These are phyloP conservation scores for Beris chalybata DNA, from an alignment of 2,888 invertebrate genomes.

Conservation along the genomic window DNA sequence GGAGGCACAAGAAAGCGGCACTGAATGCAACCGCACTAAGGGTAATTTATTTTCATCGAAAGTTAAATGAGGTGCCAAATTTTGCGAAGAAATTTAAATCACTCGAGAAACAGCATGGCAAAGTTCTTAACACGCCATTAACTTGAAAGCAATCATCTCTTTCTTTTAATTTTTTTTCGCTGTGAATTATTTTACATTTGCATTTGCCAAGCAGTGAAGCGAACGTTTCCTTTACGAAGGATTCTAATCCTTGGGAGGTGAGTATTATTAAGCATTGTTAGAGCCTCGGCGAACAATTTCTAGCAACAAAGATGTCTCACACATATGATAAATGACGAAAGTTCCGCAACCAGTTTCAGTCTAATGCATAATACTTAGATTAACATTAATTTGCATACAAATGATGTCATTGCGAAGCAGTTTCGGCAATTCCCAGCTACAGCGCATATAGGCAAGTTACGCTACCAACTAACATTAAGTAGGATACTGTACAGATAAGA, in stretches of 20 bases:
- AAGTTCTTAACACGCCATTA: constrained; percentile 13
- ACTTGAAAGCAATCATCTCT: constrained; percentile 1
- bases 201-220: too few species aligned
- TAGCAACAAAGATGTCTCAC: not conserved
- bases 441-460: too few species aligned
- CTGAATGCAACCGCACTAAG: too few species aligned
- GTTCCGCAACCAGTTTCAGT: constrained; percentile 5
- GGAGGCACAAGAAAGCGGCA: too few species aligned
- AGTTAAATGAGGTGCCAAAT: too few species aligned
- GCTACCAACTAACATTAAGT: too few species aligned
- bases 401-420: not conserved
- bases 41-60: too few species aligned
- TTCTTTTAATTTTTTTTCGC: not conserved
- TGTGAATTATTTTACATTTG: too few species aligned
- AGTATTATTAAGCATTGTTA: too few species aligned
- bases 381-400: constrained; percentile 10
- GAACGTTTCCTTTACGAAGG: not conserved
- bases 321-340: constrained; percentile 7
- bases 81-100: too few species aligned
- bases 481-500: too few species aligned
- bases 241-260: not conserved
- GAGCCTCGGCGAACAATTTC: not conserved
- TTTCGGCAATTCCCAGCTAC: too few species aligned
- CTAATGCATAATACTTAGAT: constrained; percentile 10
- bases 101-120: not conserved